Evolutionary conservation across 2,797 vertebrate species (phyloP).

Genomic region (Urocyon cinereoargenteus): DNA sequence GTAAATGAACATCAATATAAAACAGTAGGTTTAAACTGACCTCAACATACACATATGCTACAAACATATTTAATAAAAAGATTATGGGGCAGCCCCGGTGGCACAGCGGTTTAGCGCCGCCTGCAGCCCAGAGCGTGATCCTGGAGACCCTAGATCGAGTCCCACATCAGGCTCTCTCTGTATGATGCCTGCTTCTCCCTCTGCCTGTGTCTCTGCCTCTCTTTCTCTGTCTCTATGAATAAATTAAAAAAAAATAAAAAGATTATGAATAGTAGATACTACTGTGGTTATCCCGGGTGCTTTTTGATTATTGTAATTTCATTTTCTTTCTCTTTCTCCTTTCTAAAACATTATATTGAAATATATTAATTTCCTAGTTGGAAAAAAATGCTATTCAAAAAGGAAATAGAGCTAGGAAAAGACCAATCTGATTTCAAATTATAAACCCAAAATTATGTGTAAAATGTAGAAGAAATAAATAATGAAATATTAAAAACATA

Average conservation of each 20-base stretch:
- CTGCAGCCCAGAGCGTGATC: too few relatives aligned
- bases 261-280: background rate
- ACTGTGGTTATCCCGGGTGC: background rate
- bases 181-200: too few relatives aligned
- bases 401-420: constrained; percentile 50
- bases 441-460: constrained; percentile 3
- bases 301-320: background rate
- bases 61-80: background rate
- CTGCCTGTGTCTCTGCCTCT: too few relatives aligned
- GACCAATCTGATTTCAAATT: constrained; percentile 36
- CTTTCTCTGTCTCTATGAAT: too few relatives aligned
- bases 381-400: constrained; percentile 41
- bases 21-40: background rate
- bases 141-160: too few relatives aligned
- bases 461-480: constrained; percentile 38
- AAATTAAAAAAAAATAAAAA: too few relatives aligned
- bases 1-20: constrained; percentile 41
- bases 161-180: too few relatives aligned
- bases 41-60: background rate
- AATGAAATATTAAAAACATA: background rate
- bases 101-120: too few relatives aligned
- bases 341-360: constrained; percentile 53
- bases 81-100: background rate
- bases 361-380: constrained; percentile 23
- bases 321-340: background rate